Evolutionary conservation across 37 sponge, comb jelly and placozoan species (phyloP).

Genomic region (Beroe ovata): DNA sequence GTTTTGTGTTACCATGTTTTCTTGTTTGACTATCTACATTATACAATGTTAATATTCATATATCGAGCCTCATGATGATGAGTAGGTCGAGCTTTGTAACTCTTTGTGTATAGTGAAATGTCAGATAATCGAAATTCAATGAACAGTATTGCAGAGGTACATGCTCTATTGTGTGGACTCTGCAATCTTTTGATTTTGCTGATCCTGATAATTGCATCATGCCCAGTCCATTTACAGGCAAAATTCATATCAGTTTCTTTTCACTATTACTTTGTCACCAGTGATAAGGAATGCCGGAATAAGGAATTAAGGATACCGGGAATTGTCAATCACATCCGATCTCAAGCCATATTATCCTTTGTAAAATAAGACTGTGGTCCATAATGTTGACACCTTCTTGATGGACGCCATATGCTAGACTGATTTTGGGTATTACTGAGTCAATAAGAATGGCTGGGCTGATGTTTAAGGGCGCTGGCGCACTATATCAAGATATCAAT

Average conservation of each 20-base stretch:
- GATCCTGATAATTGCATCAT: background rate
- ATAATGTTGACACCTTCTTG: too few relatives aligned
- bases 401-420: too few relatives aligned
- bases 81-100: background rate
- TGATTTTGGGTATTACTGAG: too few relatives aligned
- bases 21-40: background rate
- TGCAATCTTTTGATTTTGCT: background rate
- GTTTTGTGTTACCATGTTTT: background rate
- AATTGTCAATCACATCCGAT: too few relatives aligned
- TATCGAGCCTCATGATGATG: background rate
- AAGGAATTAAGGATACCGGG: too few relatives aligned
- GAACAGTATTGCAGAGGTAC: background rate
- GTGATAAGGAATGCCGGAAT: too few relatives aligned
- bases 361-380: too few relatives aligned
- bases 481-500: background rate
- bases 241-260: too few relatives aligned
- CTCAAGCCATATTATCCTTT: too few relatives aligned
- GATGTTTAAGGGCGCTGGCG: slow-evolving; percentile 32
- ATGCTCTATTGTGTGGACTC: background rate
- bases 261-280: too few relatives aligned
- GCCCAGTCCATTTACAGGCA: background rate
- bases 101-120: slow-evolving; percentile 56
- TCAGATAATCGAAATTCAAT: slow-evolving; percentile 28
- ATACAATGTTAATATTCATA: background rate
- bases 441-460: background rate